A percentile compares a stretch with the other conserved stretches of the same genome.
Conservation (phyloP, 2,113 vertebrate genomes). For the Oceanites oceanicus region DNA sequence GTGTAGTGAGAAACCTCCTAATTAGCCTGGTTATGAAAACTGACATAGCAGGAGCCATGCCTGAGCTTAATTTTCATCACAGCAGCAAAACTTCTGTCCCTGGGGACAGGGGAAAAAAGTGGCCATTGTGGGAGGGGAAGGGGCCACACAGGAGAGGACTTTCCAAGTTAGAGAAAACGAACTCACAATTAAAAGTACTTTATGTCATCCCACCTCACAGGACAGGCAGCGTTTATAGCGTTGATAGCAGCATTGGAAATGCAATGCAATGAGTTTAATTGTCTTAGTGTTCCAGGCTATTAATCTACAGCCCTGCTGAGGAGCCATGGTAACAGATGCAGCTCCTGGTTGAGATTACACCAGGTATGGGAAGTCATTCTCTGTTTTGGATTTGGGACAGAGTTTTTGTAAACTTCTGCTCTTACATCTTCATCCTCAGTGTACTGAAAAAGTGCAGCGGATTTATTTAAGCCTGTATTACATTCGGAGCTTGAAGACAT, state of each 20-base stretch:
- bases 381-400: background rate
- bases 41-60: background rate
- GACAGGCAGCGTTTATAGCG: background rate
- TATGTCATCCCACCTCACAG: background rate
- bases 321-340: background rate
- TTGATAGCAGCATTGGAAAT: background rate
- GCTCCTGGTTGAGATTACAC: background rate
- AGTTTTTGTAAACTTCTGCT: background rate
- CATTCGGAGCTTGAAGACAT: background rate
- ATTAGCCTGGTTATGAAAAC: background rate
- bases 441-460: background rate
- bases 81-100: background rate
- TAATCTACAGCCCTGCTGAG: background rate
- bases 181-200: background rate
- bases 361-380: background rate
- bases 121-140: background rate
- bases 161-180: background rate
- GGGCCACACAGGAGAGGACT: background rate
- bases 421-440: background rate
- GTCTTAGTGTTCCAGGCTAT: background rate
- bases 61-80: background rate
- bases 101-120: background rate
- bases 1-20: background rate
- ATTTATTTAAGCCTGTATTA: background rate
- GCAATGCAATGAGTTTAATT: background rate